Percentiles rank a stretch among this genome's conserved stretches.
These are phyloP conservation scores for Tapera naevia DNA, from an alignment of 2,797 vertebrate genomes.

Conservation along the genomic window DNA sequence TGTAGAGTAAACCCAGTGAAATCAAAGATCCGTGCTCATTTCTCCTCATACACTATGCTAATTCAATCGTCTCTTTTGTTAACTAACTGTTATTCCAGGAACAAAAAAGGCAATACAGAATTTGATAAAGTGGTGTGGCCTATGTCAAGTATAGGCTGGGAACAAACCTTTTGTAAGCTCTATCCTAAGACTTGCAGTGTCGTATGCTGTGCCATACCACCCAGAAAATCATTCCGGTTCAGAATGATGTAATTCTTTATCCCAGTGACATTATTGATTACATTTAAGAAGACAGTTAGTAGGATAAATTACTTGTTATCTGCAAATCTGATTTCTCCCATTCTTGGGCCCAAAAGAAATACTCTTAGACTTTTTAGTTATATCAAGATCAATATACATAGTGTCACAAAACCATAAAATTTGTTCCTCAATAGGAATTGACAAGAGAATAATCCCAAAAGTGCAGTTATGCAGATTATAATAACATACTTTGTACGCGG, in stretches of 20 bases:
- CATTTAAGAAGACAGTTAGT: slow-evolving; percentile 67
- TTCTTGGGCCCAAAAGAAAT: slow-evolving; percentile 61
- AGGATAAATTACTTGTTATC: slow-evolving; percentile 71
- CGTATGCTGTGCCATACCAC: neutral
- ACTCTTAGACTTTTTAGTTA: slow-evolving; percentile 43
- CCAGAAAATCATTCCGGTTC: slow-evolving; percentile 22
- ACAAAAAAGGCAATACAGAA: neutral
- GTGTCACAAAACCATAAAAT: slow-evolving; percentile 66
- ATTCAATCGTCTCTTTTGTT: neutral
- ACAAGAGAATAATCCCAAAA: slow-evolving; percentile 44
- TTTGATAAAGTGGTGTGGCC: neutral
- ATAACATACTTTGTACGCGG: neutral
- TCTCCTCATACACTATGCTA: neutral
- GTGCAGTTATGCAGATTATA: neutral
- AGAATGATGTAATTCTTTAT: slow-evolving; percentile 70
- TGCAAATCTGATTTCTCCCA: slow-evolving; percentile 27
- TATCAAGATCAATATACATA: slow-evolving; percentile 62
- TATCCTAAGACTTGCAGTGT: neutral
- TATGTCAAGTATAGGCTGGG: neutral
- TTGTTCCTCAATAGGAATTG: slow-evolving; percentile 63
- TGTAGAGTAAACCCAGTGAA: neutral
- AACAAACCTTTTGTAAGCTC: slow-evolving; percentile 22
- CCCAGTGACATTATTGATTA: slow-evolving; percentile 69
- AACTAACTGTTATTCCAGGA: neutral
- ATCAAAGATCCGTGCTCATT: neutral